These are phyloP conservation scores for Drosophila dives DNA, from an alignment of 2,888 invertebrate species.

Conservation along the genomic window DNA sequence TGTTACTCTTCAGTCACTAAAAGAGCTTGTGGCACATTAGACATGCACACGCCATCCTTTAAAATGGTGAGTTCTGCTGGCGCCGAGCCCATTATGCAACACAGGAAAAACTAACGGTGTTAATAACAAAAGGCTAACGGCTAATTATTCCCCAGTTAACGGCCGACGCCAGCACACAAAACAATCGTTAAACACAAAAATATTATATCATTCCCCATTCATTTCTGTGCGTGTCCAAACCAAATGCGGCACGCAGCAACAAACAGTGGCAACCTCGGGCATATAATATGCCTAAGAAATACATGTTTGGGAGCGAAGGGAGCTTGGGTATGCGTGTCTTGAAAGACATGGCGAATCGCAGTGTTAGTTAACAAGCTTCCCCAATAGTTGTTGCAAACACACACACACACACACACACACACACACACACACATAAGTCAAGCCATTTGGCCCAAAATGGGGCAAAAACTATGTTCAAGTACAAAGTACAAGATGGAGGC, in stretches of 20 bases:
- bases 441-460: conserved; percentile 47
- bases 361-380: conserved; percentile 55
- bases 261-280: conserved; percentile 18
- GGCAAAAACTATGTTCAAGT: conserved; percentile 52
- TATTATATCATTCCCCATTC: conserved; percentile 62
- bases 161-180: conserved; percentile 66
- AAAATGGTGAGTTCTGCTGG: conserved; percentile 54
- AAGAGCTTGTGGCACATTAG: conserved; percentile 65
- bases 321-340: conserved; percentile 47
- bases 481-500: conserved; percentile 34
- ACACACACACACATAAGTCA: conserved; percentile 45
- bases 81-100: conserved; percentile 18
- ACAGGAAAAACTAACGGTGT: conserved; percentile 30
- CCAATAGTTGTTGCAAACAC: conserved; percentile 29
- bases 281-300: conserved; percentile 26
- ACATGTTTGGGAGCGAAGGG: conserved; percentile 13
- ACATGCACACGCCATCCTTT: conserved; percentile 77
- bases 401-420: background rate
- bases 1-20: conserved; percentile 6
- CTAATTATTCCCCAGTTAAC: conserved; percentile 78
- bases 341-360: conserved; percentile 29
- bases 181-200: conserved; percentile 78
- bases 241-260: conserved; percentile 64
- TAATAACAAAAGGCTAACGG: conserved; percentile 62
- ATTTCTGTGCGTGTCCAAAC: conserved; percentile 74